A percentile compares a stretch with the other conserved stretches of the same genome.
Conservation (phyloP, 2,888 invertebrate species). For the Drosophila acutilabella region DNA sequence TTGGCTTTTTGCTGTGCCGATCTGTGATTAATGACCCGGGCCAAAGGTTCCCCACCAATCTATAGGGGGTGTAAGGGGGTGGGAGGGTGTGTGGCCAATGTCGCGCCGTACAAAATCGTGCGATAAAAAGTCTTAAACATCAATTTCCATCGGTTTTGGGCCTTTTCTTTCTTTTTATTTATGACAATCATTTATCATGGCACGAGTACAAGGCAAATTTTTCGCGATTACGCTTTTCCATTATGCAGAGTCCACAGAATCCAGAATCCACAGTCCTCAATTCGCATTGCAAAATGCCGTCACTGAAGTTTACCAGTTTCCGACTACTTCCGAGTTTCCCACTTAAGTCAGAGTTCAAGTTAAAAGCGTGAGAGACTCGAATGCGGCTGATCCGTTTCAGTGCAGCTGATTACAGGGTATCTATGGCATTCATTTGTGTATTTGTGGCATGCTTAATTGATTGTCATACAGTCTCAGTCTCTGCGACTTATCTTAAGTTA, state of each 20-base stretch:
- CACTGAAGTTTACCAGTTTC: slow-evolving; percentile 4
- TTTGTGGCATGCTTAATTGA: slow-evolving; percentile 16
- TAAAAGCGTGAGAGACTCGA: slow-evolving; percentile 16
- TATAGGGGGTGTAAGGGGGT: not conserved
- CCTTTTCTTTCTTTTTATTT: slow-evolving; percentile 73
- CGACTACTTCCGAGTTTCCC: not conserved
- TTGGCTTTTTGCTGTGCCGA: slow-evolving; percentile 61
- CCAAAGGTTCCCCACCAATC: slow-evolving; percentile 36
- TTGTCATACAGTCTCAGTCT: not conserved
- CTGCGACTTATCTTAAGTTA: slow-evolving; percentile 28
- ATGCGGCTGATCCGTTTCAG: slow-evolving; percentile 3
- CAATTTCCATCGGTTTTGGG: slow-evolving; percentile 74
- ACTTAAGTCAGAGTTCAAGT: slow-evolving; percentile 53
- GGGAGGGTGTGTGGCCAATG: slow-evolving; percentile 40
- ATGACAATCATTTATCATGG: slow-evolving; percentile 84
- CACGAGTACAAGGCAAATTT: slow-evolving; percentile 73
- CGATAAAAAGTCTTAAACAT: slow-evolving; percentile 81
- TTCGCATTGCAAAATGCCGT: slow-evolving; percentile 29
- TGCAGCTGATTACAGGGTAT: slow-evolving; percentile 11
- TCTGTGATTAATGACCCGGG: slow-evolving; percentile 76
- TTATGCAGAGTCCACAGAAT: slow-evolving; percentile 51
- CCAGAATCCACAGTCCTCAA: not conserved
- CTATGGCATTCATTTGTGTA: not conserved
- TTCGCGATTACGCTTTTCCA: slow-evolving; percentile 79
- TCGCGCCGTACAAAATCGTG: slow-evolving; percentile 71